These are phyloP conservation scores for Carassius auratus DNA, from an alignment of 2,113 vertebrate species.

Conservation along the genomic window DNA sequence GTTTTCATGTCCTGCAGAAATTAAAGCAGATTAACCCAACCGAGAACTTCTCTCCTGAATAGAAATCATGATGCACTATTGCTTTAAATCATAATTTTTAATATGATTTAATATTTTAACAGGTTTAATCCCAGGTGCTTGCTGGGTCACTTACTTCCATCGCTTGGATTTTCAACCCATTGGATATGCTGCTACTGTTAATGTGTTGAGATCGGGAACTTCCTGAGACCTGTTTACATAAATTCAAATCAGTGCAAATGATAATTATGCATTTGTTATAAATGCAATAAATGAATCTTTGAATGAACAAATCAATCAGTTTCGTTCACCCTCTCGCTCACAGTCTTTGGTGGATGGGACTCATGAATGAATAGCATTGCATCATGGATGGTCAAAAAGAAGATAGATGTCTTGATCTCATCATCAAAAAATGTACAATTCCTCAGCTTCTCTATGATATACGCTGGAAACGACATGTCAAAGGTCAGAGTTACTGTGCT, in stretches of 20 bases:
- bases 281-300: neutral
- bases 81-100: neutral
- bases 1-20: constrained; percentile 54
- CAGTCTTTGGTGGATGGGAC: constrained; percentile 71
- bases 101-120: neutral
- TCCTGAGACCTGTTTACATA: constrained; percentile 61
- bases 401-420: constrained; percentile 86
- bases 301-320: neutral
- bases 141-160: constrained; percentile 55
- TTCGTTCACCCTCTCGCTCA: constrained; percentile 64
- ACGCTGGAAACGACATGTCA: constrained; percentile 70
- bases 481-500: constrained; percentile 10
- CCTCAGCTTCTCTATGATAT: constrained; percentile 86
- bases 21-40: neutral
- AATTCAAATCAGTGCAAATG: neutral
- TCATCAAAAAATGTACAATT: constrained; percentile 89
- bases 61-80: neutral
- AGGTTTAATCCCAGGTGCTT: neutral
- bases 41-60: neutral
- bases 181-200: constrained; percentile 15
- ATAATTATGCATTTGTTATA: neutral
- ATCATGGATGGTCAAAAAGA: constrained; percentile 91
- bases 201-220: constrained; percentile 50
- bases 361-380: constrained; percentile 84
- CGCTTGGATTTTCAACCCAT: constrained; percentile 62